A percentile compares a stretch with the other conserved stretches of the same genome.
phyloP scores from a whole-genome alignment of 2,888 invertebrate species.

The Sphecodes monilicornis region DNA sequence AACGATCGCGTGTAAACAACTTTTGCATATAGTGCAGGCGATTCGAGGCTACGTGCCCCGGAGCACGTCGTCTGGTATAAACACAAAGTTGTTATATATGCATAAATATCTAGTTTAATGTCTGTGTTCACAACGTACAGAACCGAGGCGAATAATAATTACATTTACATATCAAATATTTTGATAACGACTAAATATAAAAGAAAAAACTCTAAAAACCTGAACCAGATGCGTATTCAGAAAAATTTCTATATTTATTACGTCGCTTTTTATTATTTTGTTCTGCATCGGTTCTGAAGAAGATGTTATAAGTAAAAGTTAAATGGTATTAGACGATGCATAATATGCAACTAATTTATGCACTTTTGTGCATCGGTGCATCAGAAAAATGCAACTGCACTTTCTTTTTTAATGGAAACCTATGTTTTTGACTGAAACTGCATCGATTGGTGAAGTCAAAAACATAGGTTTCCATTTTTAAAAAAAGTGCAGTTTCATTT shows the following conservation, averaged over 20 bases:
- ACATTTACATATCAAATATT: not conserved
- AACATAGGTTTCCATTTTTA: too few relatives aligned
- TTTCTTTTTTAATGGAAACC: too few relatives aligned
- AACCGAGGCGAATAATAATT: not conserved
- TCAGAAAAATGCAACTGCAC: too few relatives aligned
- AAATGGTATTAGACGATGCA: too few relatives aligned
- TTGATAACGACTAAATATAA: not conserved
- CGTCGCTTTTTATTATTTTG: not conserved
- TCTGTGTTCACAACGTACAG: not conserved
- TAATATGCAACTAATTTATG: too few relatives aligned
- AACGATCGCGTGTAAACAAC: not conserved
- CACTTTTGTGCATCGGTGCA: too few relatives aligned
- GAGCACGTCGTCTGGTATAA: not conserved
- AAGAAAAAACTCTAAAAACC: not conserved
- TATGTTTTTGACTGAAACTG: too few relatives aligned
- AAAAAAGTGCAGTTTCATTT: too few relatives aligned
- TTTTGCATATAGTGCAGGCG: not conserved
- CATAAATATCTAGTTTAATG: too few relatives aligned
- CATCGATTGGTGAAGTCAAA: too few relatives aligned
- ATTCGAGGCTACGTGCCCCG: constrained; percentile 11
- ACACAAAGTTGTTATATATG: not conserved
- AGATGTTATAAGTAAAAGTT: too few relatives aligned
- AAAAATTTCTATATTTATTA: not conserved
- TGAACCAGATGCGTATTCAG: not conserved
- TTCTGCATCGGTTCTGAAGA: too few relatives aligned